These are phyloP conservation scores for Drosophila picticornis DNA, from an alignment of 2,888 invertebrate genomes.

Conservation along the genomic window DNA sequence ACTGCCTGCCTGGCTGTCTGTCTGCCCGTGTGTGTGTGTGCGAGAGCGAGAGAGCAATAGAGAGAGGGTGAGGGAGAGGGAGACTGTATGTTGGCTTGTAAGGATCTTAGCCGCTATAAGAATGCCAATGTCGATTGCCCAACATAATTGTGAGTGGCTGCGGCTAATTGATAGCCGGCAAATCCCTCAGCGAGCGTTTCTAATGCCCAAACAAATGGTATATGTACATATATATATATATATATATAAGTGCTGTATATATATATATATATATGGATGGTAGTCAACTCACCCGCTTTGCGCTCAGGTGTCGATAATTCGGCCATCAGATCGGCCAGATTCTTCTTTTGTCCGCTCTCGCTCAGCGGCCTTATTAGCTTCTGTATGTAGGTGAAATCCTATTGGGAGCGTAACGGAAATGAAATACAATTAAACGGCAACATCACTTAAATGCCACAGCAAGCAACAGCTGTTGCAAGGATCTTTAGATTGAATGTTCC, in stretches of 20 bases:
- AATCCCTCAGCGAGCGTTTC: constrained; percentile 31
- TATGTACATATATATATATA: not conserved
- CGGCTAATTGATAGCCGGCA: constrained; percentile 66
- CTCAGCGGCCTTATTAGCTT: constrained; percentile 83
- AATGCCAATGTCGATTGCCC: constrained; percentile 35
- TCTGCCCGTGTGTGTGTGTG: fast-evolving
- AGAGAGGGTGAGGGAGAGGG: not conserved
- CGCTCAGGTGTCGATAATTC: constrained; percentile 84
- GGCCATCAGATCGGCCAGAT: constrained; percentile 82
- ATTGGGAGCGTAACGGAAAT: constrained; percentile 40
- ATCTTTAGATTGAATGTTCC: constrained; percentile 10
- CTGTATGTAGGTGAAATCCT: constrained; percentile 84
- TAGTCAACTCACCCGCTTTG: constrained; percentile 82
- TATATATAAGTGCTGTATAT: not conserved
- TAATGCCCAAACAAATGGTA: constrained; percentile 7
- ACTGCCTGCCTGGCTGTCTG: not conserved
- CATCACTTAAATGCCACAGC: not conserved
- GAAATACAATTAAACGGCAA: constrained; percentile 4
- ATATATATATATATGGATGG: not conserved
- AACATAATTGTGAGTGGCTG: constrained; percentile 35
- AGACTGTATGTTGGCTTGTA: constrained; percentile 7
- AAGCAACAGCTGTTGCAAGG: not conserved
- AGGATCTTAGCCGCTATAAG: constrained; percentile 38
- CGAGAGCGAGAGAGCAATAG: not conserved
- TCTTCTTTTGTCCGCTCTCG: constrained; percentile 84